Percentiles rank a stretch among this genome's conserved stretches.
These are phyloP conservation scores for Laticauda colubrina DNA, from an alignment of 2,113 vertebrate genomes.

Conservation along the genomic window DNA sequence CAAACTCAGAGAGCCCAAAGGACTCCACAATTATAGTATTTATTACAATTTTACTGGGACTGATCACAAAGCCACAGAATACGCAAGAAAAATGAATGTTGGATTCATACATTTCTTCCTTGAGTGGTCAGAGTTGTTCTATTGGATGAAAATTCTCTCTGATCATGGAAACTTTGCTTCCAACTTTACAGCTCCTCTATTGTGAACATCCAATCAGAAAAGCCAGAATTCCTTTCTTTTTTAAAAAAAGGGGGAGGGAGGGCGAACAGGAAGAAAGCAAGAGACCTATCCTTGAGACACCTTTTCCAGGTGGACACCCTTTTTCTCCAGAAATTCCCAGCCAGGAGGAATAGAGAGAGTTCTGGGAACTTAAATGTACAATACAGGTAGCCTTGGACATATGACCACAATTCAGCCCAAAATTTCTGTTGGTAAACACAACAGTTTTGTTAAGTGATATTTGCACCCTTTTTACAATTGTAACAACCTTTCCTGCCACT, in stretches of 20 bases:
- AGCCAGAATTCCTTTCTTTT: not conserved
- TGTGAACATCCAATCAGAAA: not conserved
- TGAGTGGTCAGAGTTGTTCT: too few relatives aligned
- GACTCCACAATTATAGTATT: not conserved
- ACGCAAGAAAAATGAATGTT: not conserved
- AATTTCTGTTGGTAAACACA: too few relatives aligned
- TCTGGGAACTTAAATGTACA: not conserved
- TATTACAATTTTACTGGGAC: not conserved
- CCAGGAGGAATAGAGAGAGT: not conserved
- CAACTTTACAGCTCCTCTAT: not conserved
- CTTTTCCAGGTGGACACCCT: not conserved
- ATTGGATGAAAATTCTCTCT: not conserved
- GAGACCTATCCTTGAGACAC: not conserved
- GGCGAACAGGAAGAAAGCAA: not conserved
- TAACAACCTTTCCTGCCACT: too few relatives aligned
- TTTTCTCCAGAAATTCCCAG: not conserved
- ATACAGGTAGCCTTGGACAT: not conserved
- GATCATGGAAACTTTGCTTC: not conserved
- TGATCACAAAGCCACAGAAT: not conserved
- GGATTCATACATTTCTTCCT: not conserved
- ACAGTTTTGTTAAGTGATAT: too few relatives aligned
- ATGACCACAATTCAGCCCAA: too few relatives aligned
- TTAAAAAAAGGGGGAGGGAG: not conserved
- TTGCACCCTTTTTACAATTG: too few relatives aligned
- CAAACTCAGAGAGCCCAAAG: not conserved